Conservation (phyloP, 2,888 invertebrate species). For the Drosophila mettleri region DNA sequence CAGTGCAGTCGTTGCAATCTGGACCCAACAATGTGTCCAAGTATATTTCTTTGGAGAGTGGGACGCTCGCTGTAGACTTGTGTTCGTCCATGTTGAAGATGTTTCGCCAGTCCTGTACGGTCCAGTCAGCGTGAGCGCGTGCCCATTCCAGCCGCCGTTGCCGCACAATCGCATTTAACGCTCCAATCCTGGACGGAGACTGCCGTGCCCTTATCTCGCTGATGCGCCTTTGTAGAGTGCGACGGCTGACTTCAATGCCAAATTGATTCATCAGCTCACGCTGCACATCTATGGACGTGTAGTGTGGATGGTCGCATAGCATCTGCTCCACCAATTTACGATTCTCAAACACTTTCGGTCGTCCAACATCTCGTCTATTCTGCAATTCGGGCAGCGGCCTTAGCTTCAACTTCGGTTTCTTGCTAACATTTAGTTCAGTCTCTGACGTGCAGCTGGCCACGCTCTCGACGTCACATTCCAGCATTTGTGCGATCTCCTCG, state of each 20-base stretch:
- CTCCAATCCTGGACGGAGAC: constrained; percentile 2
- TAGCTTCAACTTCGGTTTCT: neutral
- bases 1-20: constrained; percentile 41
- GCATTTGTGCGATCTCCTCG: constrained; percentile 62
- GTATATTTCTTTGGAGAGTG: constrained; percentile 59
- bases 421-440: neutral
- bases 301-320: constrained; percentile 51
- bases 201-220: constrained; percentile 53
- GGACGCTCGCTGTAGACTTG: constrained; percentile 20
- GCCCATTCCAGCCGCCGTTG: constrained; percentile 58
- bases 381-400: constrained; percentile 3
- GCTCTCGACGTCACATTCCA: constrained; percentile 58
- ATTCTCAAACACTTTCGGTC: constrained; percentile 65
- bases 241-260: constrained; percentile 67
- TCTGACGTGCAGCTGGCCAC: constrained; percentile 47
- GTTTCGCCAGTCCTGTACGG: constrained; percentile 64
- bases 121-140: constrained; percentile 59
- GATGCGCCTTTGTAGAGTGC: constrained; percentile 67
- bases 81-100: constrained; percentile 72
- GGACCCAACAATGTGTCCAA: constrained; percentile 64
- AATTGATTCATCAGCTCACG: constrained; percentile 36
- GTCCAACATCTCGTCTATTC: constrained; percentile 51
- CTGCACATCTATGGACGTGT: constrained; percentile 64
- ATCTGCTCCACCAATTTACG: constrained; percentile 54
- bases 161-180: constrained; percentile 18